phyloP scores from a whole-genome alignment of 2,797 vertebrate species.

The Semotilus atromaculatus region DNA sequence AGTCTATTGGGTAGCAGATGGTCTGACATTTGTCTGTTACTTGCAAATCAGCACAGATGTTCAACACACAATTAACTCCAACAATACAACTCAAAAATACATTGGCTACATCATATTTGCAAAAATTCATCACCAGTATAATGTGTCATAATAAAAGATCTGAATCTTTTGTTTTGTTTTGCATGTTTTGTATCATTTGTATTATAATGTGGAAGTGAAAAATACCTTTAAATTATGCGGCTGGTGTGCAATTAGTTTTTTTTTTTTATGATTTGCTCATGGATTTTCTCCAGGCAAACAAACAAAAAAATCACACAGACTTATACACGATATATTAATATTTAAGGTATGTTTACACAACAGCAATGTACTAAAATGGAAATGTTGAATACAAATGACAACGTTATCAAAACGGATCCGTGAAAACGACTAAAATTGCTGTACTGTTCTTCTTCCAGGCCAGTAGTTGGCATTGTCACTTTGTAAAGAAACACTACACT shows the following conservation, averaged over 20 bases:
- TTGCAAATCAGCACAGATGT: conserved; percentile 49
- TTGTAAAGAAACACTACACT: no score
- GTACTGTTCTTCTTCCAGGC: background rate
- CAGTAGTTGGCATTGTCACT: background rate
- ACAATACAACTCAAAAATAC: conserved; percentile 19
- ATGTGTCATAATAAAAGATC: conserved; percentile 30
- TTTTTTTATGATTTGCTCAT: background rate
- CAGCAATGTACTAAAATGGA: background rate
- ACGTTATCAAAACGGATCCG: background rate
- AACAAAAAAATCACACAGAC: background rate
- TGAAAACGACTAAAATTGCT: background rate
- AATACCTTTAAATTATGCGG: background rate
- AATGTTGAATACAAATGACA: background rate
- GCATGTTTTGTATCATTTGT: background rate
- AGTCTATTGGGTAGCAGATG: conserved; percentile 44
- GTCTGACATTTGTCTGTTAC: conserved; percentile 41
- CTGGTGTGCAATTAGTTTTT: background rate
- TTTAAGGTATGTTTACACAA: background rate
- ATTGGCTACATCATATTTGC: conserved; percentile 10
- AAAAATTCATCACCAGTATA: background rate
- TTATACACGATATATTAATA: background rate
- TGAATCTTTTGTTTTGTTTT: conserved; percentile 7
- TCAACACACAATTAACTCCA: conserved; percentile 38
- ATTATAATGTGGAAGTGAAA: background rate
- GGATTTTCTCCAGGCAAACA: background rate